These are phyloP conservation scores for Macropodus opercularis DNA, from an alignment of 2,797 vertebrate genomes.

Conservation along the genomic window DNA sequence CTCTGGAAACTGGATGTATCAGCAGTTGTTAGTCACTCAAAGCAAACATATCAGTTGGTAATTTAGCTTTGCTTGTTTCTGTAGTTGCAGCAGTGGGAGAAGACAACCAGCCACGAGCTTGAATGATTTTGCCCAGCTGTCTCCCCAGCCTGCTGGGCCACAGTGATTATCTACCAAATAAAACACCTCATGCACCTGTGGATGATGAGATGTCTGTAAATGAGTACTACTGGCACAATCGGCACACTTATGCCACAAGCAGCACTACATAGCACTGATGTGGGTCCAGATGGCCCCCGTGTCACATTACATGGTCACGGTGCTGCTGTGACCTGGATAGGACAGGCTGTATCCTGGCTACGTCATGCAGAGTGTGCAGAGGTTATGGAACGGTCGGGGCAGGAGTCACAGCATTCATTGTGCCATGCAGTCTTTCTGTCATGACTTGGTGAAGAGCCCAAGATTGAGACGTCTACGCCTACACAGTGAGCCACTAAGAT, in stretches of 20 bases:
- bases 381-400: too few relatives aligned
- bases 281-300: slow-evolving; percentile 8
- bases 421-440: slow-evolving; percentile 1
- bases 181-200: slow-evolving; percentile 32
- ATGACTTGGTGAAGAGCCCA: background rate
- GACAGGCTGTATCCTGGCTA: background rate
- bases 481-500: background rate
- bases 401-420: background rate
- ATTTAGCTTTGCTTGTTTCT: background rate
- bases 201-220: background rate
- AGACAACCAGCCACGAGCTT: slow-evolving; percentile 7
- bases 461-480: background rate
- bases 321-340: slow-evolving; percentile 6
- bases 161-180: slow-evolving; percentile 12
- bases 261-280: background rate
- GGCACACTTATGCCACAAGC: slow-evolving; percentile 6
- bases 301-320: slow-evolving; percentile 3
- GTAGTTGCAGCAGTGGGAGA: background rate
- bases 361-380: background rate
- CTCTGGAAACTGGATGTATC: background rate
- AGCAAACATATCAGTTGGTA: background rate
- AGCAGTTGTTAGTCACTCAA: background rate
- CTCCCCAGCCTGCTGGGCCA: background rate
- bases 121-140: slow-evolving; percentile 16
- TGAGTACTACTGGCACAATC: background rate